Conservation (phyloP, 2,888 invertebrate genomes). For the Helleia helle region DNA sequence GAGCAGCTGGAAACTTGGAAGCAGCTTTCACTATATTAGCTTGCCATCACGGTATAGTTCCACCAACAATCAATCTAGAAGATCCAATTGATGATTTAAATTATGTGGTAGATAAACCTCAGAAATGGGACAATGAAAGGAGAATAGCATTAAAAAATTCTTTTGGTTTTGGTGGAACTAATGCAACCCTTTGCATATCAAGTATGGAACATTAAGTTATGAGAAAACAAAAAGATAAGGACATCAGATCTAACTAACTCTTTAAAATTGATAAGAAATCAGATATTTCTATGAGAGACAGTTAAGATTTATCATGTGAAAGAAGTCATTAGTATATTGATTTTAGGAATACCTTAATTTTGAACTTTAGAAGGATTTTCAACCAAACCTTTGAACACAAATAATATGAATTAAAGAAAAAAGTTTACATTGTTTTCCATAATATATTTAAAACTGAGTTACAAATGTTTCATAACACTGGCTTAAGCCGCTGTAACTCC, state of each 20-base stretch:
- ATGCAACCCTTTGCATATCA: slow-evolving; percentile 87
- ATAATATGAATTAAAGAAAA: not conserved
- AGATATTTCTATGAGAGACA: too few species aligned
- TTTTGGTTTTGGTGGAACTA: slow-evolving; percentile 99
- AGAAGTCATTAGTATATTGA: too few species aligned
- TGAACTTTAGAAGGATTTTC: too few species aligned
- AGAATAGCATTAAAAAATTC: slow-evolving; percentile 95
- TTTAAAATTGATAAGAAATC: too few species aligned
- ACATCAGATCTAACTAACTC: too few species aligned
- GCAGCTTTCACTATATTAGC: slow-evolving; percentile 88
- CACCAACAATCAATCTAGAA: slow-evolving; percentile 92
- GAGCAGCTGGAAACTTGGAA: slow-evolving; percentile 98
- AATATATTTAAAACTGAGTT: slow-evolving; percentile 72
- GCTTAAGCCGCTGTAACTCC: slow-evolving; percentile 49
- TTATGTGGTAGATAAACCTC: slow-evolving; percentile 76
- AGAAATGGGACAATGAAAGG: slow-evolving; percentile 72
- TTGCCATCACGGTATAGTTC: slow-evolving; percentile 82
- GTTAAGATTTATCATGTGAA: too few species aligned
- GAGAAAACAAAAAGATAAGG: too few species aligned
- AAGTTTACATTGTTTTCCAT: slow-evolving; percentile 48
- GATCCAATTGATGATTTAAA: slow-evolving; percentile 80
- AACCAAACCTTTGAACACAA: too few species aligned
- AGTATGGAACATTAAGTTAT: slow-evolving; percentile 14
- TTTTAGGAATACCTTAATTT: too few species aligned
- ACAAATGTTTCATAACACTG: slow-evolving; percentile 65